Percentiles rank a stretch among this genome's conserved stretches.
phyloP scores from a whole-genome alignment of 1,140 invertebrate genomes.

The Ceratina australensis region DNA sequence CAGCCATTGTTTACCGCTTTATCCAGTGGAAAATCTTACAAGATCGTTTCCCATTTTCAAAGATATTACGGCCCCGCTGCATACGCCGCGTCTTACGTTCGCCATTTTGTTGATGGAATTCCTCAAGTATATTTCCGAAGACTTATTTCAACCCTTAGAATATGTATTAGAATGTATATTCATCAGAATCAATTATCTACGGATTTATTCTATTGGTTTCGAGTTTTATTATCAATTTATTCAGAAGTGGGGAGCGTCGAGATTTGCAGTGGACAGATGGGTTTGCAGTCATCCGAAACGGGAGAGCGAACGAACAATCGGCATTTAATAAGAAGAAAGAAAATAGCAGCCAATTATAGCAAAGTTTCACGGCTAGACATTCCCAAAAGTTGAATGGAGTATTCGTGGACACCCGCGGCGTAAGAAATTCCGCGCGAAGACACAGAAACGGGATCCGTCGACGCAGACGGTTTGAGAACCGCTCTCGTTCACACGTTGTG shows the following conservation, averaged over 20 bases:
- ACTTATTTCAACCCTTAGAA: not conserved
- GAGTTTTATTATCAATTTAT: too few relatives aligned
- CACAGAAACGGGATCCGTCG: conserved; percentile 40
- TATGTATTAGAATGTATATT: too few relatives aligned
- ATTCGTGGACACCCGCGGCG: conserved; percentile 37
- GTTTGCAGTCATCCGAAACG: not conserved
- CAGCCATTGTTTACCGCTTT: conserved; percentile 13
- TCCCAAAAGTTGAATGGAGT: conserved; percentile 37
- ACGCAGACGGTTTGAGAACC: conserved; percentile 65
- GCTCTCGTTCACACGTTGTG: conserved; percentile 78
- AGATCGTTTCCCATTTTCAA: not conserved
- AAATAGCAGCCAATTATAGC: conserved; percentile 35
- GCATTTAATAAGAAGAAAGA: not conserved
- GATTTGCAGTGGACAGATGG: conserved; percentile 1
- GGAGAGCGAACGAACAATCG: not conserved
- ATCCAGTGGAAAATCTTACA: conserved; percentile 18
- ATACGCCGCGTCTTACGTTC: not conserved
- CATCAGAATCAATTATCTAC: too few relatives aligned
- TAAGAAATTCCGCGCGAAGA: conserved; percentile 46
- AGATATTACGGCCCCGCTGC: not conserved
- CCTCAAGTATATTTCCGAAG: not conserved
- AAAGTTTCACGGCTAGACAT: conserved; percentile 8
- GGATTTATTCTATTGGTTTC: too few relatives aligned
- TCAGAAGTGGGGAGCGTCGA: not conserved
- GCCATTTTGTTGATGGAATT: not conserved